phyloP scores from a whole-genome alignment of 2,113 vertebrate species.

The Cranoglanis bouderius region DNA sequence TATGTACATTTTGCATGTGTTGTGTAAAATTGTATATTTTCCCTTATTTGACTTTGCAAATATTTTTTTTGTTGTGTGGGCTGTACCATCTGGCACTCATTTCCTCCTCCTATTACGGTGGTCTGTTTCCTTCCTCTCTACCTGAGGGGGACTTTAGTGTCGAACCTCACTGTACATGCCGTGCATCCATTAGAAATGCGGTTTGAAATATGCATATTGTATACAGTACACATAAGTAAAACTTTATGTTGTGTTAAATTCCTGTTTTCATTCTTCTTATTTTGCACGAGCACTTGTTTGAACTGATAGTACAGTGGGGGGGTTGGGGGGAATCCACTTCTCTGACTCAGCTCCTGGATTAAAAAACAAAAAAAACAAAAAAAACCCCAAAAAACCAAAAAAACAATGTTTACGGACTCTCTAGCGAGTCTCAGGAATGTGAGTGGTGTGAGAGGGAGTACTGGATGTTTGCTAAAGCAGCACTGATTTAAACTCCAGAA shows the following conservation, averaged over 20 bases:
- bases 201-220: not conserved
- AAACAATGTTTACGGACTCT: not conserved
- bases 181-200: not conserved
- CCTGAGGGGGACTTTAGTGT: not conserved
- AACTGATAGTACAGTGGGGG: not conserved
- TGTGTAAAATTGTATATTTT: constrained; percentile 5
- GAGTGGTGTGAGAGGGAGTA: constrained; percentile 42
- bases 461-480: constrained; percentile 57
- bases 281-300: not conserved
- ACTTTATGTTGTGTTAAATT: not conserved
- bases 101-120: constrained; percentile 10
- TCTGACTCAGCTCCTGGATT: constrained; percentile 47
- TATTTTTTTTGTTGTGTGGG: not conserved
- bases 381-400: no score
- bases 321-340: constrained; percentile 22
- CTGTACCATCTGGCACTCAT: constrained; percentile 2
- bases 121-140: constrained; percentile 10
- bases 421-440: constrained; percentile 26
- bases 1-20: not conserved
- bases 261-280: not conserved
- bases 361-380: constrained; percentile 48
- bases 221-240: not conserved
- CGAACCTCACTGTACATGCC: not conserved
- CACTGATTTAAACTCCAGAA: constrained; percentile 54
- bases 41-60: not conserved